These are phyloP conservation scores for Albula goreensis DNA, from an alignment of 2,113 vertebrate species.

Conservation along the genomic window DNA sequence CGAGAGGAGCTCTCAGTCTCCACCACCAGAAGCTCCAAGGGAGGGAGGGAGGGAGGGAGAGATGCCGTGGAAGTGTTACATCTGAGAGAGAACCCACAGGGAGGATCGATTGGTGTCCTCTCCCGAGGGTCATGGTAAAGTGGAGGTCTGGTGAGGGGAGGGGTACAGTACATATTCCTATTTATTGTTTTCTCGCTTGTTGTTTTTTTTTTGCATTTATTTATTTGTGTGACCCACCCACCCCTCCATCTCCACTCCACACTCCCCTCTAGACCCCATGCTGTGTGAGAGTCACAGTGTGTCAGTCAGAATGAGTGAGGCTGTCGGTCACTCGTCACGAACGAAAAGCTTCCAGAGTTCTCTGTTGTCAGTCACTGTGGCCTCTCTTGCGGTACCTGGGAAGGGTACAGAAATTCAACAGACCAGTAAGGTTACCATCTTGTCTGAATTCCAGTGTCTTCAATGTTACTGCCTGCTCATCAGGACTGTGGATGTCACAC, in stretches of 20 bases:
- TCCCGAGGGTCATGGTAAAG: not conserved
- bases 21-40: conserved; percentile 68
- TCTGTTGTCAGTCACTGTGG: too few relatives aligned
- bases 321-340: not conserved
- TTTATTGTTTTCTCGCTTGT: too few relatives aligned
- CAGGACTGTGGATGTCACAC: too few relatives aligned
- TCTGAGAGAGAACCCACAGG: conserved; percentile 62
- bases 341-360: too few relatives aligned
- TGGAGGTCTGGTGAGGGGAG: not conserved
- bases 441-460: too few relatives aligned
- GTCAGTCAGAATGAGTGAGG: not conserved
- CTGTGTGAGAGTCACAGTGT: too few relatives aligned
- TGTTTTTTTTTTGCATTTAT: not conserved
- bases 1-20: conserved; percentile 70
- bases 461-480: too few relatives aligned
- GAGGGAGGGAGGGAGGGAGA: conserved; percentile 63
- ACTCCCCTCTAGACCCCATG: not conserved
- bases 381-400: too few relatives aligned
- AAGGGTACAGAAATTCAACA: too few relatives aligned
- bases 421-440: too few relatives aligned
- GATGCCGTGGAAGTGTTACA: conserved; percentile 83
- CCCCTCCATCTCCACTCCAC: too few relatives aligned
- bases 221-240: not conserved
- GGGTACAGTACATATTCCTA: not conserved
- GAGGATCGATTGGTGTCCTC: not conserved